These are phyloP conservation scores for Sphinx pinastri DNA, from an alignment of 2,888 invertebrate genomes.

Conservation along the genomic window DNA sequence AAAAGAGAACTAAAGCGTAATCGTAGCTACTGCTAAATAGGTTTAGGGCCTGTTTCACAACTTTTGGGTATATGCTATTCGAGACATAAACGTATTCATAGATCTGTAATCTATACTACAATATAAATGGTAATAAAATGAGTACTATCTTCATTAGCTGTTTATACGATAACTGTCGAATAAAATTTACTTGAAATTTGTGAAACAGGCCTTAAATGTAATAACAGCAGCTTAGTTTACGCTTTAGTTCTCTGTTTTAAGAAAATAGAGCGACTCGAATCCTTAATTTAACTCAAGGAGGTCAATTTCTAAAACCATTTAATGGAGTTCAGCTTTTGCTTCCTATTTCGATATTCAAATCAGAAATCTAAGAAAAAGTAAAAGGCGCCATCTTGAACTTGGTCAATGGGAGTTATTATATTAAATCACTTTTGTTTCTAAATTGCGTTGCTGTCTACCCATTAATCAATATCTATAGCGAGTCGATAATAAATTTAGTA, in stretches of 20 bases:
- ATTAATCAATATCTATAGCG: slow-evolving; percentile 25
- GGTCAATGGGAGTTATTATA: slow-evolving; percentile 28
- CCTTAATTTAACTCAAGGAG: neutral
- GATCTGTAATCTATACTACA: too few relatives aligned
- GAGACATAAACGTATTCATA: too few relatives aligned
- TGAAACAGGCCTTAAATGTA: too few relatives aligned
- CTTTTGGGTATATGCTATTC: too few relatives aligned
- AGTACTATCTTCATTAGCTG: too few relatives aligned
- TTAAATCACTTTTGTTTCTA: slow-evolving; percentile 24
- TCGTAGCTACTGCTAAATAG: neutral
- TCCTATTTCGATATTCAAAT: slow-evolving; percentile 14
- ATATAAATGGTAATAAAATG: too few relatives aligned
- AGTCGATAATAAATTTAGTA: slow-evolving; percentile 16
- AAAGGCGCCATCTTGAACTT: slow-evolving; percentile 27
- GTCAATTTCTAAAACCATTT: slow-evolving; percentile 7
- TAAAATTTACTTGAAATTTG: too few relatives aligned
- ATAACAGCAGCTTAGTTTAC: too few relatives aligned
- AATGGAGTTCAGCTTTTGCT: neutral
- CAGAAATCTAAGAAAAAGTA: slow-evolving; percentile 25
- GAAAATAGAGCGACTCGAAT: neutral
- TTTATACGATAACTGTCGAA: too few relatives aligned
- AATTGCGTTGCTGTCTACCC: slow-evolving; percentile 27
- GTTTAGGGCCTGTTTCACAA: neutral
- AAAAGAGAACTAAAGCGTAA: too few relatives aligned
- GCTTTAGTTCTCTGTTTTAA: too few relatives aligned